Evolutionary conservation across 2,113 vertebrate genomes (phyloP).

Genomic region (Prinia subflava): DNA sequence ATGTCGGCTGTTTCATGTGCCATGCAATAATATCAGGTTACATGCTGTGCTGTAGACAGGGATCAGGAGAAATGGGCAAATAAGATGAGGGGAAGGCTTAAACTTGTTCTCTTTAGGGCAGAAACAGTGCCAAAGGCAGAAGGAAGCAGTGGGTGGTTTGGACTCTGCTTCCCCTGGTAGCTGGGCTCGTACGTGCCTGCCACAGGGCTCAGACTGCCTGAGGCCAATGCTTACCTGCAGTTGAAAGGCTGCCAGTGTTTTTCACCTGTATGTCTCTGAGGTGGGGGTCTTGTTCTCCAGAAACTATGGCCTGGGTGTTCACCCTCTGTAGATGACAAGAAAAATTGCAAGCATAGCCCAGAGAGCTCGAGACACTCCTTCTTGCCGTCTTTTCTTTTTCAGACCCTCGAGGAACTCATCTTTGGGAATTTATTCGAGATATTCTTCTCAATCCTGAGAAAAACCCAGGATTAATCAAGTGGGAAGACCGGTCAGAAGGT

Average conservation of each 20-base stretch:
- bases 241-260: not conserved
- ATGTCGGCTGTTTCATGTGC: not conserved
- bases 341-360: not conserved
- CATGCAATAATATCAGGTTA: not conserved
- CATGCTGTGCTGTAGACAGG: not conserved
- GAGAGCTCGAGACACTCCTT: not conserved
- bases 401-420: conserved; percentile 92
- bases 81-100: not conserved
- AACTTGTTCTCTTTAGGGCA: not conserved
- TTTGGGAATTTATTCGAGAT: conserved; percentile 98
- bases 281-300: not conserved
- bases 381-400: not conserved
- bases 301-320: not conserved
- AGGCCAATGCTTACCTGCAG: not conserved
- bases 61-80: not conserved
- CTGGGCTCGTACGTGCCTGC: not conserved
- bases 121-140: not conserved
- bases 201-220: not conserved
- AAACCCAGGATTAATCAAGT: conserved; percentile 95
- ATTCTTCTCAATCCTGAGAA: conserved; percentile 93
- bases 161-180: not conserved
- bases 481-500: conserved; percentile 94
- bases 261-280: not conserved
- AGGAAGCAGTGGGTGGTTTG: not conserved
- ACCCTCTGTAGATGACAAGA: not conserved